Evolutionary conservation across 2,113 vertebrate genomes (phyloP).

Genomic region (Mirounga angustirostris): DNA sequence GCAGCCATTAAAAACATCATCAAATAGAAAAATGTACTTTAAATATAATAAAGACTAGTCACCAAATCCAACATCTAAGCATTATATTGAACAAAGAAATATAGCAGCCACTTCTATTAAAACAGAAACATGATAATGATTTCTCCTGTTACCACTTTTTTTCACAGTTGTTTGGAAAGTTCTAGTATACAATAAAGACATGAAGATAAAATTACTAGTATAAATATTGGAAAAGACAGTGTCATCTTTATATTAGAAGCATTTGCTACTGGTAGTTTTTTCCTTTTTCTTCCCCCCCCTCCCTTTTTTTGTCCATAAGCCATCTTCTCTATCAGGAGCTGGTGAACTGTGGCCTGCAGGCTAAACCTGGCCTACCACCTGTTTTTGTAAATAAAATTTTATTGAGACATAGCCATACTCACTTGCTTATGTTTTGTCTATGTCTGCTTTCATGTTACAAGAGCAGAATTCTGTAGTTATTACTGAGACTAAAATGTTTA

Average conservation of each 20-base stretch:
- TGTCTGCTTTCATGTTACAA: not conserved
- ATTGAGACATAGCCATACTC: not conserved
- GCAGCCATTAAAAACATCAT: not conserved
- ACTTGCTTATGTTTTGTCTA: not conserved
- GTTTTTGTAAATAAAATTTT: slow-evolving; percentile 34
- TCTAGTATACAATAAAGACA: not conserved
- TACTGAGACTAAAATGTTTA: not conserved
- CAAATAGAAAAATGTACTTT: not conserved
- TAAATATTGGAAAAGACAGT: not conserved
- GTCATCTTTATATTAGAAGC: not conserved
- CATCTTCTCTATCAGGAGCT: not conserved
- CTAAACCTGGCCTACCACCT: not conserved
- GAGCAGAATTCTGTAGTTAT: not conserved
- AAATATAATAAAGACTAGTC: not conserved
- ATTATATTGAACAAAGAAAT: slow-evolving; percentile 42
- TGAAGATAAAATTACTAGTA: not conserved
- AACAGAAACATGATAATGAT: slow-evolving; percentile 1
- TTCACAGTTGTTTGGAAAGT: not conserved
- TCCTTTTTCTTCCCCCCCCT: not conserved
- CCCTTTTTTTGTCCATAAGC: not conserved
- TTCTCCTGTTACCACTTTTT: not conserved
- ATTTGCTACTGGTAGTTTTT: not conserved
- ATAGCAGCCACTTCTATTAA: not conserved
- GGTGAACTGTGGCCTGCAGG: not conserved
- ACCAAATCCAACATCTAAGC: not conserved